Base-by-base conservation (phyloP, 2,888 invertebrate species). In the Bembecia ichneumoniformis region DNA sequence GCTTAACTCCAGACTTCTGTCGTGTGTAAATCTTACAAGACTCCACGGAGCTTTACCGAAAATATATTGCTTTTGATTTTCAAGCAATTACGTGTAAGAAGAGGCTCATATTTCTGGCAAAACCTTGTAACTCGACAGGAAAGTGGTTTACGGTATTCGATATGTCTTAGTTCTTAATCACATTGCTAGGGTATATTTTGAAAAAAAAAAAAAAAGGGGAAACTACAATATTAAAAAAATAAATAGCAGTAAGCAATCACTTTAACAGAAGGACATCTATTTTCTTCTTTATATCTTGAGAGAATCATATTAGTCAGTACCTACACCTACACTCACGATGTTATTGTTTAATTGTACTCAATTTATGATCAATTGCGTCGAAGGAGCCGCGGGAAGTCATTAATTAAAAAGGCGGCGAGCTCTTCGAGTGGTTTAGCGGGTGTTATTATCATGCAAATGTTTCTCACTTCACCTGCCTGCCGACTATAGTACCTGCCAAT, bases 21-120 rank as follows among this genome's bases (percentile, higher is more conserved):
- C 62, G 62, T 55, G 58, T 59, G 63, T 65, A 69, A 71, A 68
- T 66, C 62, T 58, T 55, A 49, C 51, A 55, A 55, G 16, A 45
- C 45, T 46, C 62, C 55, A 56, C 56, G 66, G 71, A 58, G 58
- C 54, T 58, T 63, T 55, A 56, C 59, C 53, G 60, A 65, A 68
- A 69, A 81, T 78, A 74, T 77, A 80, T 75, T 64, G 69, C 72
- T 65, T 66, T 69, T 74, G 76, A 79, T 78, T 78, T 77, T 75
- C 80, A 81, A 28, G 28, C 28, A 82, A 84, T 84, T 82, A 82
- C 77, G 66, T 64, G 58, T 58, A 68, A 77, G 64, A 73, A 70
- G 62, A 66, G 59, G 64, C 62, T 79, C 77, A 79, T 78, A 79
- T 82, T 80, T 72, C 76, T 70, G 65, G 28, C 28, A 9, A 28